A percentile compares a stretch with the other conserved stretches of the same genome.
Evolutionary conservation across 2,797 vertebrate genomes (phyloP).

Genomic region (Eulemur coronatus): DNA sequence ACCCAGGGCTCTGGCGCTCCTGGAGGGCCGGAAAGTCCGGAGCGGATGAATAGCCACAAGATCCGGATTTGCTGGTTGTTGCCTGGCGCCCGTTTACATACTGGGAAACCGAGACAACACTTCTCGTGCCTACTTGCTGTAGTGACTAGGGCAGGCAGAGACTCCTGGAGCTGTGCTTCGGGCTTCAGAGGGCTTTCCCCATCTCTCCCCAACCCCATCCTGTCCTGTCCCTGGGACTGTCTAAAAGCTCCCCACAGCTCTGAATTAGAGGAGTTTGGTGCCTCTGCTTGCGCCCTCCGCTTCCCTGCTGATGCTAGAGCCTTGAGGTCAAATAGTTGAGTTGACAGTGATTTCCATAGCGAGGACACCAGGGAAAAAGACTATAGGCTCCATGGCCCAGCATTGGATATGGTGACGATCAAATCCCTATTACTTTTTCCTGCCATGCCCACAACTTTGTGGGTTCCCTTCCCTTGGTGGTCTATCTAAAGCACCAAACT

Average conservation of each 20-base stretch:
- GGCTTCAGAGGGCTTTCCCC: background rate
- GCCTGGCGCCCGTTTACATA: background rate
- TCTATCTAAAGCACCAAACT: background rate
- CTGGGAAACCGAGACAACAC: background rate
- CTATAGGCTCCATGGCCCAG: background rate
- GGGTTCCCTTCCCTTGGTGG: background rate
- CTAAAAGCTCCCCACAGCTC: background rate
- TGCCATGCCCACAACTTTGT: background rate
- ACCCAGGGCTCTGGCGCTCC: background rate
- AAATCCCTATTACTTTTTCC: background rate
- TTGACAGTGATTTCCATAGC: background rate
- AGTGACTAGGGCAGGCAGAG: background rate
- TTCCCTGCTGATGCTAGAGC: background rate
- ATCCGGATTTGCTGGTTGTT: constrained; percentile 21
- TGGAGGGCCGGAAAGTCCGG: constrained; percentile 29
- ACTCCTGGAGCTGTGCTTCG: background rate
- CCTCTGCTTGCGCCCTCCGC: too few relatives aligned
- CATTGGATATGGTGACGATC: background rate
- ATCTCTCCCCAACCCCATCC: background rate
- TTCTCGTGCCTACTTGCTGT: background rate
- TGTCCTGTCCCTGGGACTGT: background rate
- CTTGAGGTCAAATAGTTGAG: background rate
- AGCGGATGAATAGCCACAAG: background rate
- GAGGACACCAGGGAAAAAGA: background rate
- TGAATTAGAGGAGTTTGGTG: background rate